Evolutionary conservation across 92 coral and sea anemone species (phyloP), one percentile per base, ranked within the genome.

Genomic region (Parazoanthus swiftii): DNA sequence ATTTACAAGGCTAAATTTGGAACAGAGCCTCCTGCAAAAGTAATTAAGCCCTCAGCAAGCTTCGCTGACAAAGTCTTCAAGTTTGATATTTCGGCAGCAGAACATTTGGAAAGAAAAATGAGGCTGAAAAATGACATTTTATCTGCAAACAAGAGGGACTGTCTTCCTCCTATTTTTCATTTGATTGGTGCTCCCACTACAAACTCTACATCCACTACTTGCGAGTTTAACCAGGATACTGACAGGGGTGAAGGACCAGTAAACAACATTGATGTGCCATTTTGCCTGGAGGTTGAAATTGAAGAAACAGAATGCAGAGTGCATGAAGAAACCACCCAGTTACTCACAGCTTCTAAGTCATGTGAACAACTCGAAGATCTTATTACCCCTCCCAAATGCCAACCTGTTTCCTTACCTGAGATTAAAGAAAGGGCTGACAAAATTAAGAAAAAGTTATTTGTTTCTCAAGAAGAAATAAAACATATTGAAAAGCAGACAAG

Each of bases 401-500:
- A 74, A 35, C 90, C 90, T 23, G 33, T 88, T 78, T 88, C 86
- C 43, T 65, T 81, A 8, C 35, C 48, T 5, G 86, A 88, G 35
- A 88, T 88, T 38, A 88, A 81, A 80, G 90, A 88, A 71, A 71
- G 90, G 42, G 86, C 90, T 70, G 75, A 81, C 37, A 81, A 88
- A 88, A 72, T 73, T 36, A 81, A 80, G 73, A 88, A 46, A 81
- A 81, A 68, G 23, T 33, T 88, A 77, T 81, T 71, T 72, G 90
- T 88, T 36, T 68, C 90, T 71, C 36, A 48, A 36, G 81, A 88
- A 3, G 56, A 88, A 73, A 88, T 46, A 73, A 6, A 75, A 72
- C 43, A 29, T 20, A 81, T 73, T 35, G 90, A 88, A 56, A 72
- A 84, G 29, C 77, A 89, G 39, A 76, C 91, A 75, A 77, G 88